A percentile compares a stretch with the other conserved stretches of the same genome.
Conservation (phyloP, 2,888 invertebrate genomes). For the Neelides folsomi region DNA sequence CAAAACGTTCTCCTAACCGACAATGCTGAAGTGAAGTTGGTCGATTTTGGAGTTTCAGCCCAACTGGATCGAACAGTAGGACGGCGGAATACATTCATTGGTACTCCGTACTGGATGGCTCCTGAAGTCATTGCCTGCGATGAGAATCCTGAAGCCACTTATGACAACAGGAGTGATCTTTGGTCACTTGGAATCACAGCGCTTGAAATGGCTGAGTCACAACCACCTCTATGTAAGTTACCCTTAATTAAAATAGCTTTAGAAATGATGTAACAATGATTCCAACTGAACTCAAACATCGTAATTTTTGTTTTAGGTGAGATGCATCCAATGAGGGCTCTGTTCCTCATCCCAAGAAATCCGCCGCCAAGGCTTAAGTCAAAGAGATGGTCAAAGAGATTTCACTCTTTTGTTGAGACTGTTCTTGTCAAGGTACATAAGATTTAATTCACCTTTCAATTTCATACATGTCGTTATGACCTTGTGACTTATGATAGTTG, state of each 20-base stretch:
- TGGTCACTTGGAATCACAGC: slow-evolving; percentile 94
- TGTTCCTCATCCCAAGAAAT: slow-evolving; percentile 95
- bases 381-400: slow-evolving; percentile 96
- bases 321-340: slow-evolving; percentile 86
- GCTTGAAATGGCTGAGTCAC: slow-evolving; percentile 99
- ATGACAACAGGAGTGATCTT: slow-evolving; percentile 88
- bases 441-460: no score
- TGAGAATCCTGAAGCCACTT: slow-evolving; percentile 98
- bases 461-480: background rate
- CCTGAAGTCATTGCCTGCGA: slow-evolving; percentile 99
- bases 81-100: slow-evolving; percentile 96
- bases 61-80: slow-evolving; percentile 98
- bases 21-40: slow-evolving; percentile 98
- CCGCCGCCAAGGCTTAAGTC: slow-evolving; percentile 91
- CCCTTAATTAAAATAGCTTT: slow-evolving; percentile 28
- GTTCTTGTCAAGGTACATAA: slow-evolving; percentile 57
- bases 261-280: background rate
- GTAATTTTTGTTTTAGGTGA: slow-evolving; percentile 20
- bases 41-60: slow-evolving; percentile 43
- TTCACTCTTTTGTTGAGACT: slow-evolving; percentile 93
- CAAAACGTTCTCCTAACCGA: slow-evolving; percentile 99
- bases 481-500: no score
- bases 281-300: background rate
- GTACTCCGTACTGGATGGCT: slow-evolving; percentile 97
- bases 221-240: slow-evolving; percentile 98